phyloP scores from a whole-genome alignment of 2,888 invertebrate species.

The Callosobruchus maculatus region DNA sequence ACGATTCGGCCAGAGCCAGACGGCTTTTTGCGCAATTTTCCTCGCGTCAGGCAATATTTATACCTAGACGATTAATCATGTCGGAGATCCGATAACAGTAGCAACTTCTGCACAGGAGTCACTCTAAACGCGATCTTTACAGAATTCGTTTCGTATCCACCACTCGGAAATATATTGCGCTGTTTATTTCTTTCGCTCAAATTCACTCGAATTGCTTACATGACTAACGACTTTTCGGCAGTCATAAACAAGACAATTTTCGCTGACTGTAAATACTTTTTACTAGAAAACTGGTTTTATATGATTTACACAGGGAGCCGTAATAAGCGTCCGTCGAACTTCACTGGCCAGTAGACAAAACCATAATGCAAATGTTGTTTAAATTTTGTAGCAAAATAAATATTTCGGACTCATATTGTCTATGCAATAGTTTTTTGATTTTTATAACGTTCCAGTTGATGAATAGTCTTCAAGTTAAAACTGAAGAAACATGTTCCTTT shows the following conservation, averaged over 20 bases:
- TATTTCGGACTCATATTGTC: no score
- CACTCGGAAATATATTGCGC: neutral
- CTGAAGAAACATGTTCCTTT: no score
- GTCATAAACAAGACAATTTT: neutral
- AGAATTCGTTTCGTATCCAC: neutral
- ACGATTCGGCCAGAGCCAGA: conserved; percentile 24
- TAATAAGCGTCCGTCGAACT: no score
- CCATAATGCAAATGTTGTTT: no score
- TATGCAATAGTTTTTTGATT: no score
- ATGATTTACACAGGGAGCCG: no score
- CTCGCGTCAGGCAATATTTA: neutral
- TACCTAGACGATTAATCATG: neutral
- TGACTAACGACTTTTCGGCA: neutral
- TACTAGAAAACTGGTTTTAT: no score
- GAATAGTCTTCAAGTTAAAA: no score
- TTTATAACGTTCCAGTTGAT: no score
- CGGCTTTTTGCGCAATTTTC: conserved; percentile 21
- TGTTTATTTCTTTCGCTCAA: neutral
- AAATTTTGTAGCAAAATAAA: no score
- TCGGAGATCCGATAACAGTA: neutral
- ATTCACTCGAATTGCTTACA: neutral
- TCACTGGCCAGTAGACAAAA: no score
- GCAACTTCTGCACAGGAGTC: neutral
- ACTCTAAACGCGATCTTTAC: neutral
- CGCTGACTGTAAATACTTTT: neutral